Evolutionary conservation across 2,113 vertebrate genomes (phyloP).

Genomic region (Thymallus thymallus): DNA sequence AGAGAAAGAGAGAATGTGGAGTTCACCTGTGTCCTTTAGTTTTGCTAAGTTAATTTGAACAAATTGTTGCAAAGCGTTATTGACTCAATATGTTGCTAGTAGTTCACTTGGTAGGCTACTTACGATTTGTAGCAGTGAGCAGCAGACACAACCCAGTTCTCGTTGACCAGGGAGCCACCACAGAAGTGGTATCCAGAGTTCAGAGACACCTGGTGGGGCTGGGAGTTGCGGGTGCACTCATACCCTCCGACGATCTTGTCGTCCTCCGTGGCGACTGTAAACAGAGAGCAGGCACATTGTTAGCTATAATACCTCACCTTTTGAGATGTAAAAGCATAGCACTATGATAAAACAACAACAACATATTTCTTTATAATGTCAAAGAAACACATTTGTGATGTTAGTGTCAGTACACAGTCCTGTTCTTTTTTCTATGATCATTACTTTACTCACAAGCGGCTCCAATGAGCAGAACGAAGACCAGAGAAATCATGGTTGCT

Average conservation of each 20-base stretch:
- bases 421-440: background rate
- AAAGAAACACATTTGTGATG: background rate
- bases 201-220: conserved; percentile 11
- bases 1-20: background rate
- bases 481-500: conserved; percentile 14
- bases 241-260: conserved; percentile 12
- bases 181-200: conserved; percentile 12
- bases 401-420: background rate
- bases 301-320: background rate
- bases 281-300: background rate
- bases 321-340: background rate
- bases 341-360: background rate
- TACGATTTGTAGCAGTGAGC: conserved; percentile 13
- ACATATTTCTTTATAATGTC: background rate
- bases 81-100: background rate
- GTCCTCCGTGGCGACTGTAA: conserved; percentile 2
- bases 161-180: conserved; percentile 11
- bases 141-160: conserved; percentile 13
- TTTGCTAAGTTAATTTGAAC: too few relatives aligned
- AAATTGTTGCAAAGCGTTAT: background rate
- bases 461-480: conserved; percentile 9
- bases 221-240: background rate
- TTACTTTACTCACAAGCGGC: conserved; percentile 1
- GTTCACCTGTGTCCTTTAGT: background rate
- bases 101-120: background rate